phyloP scores from a whole-genome alignment of 2,113 vertebrate species.

The Brachionichthys hirsutus region DNA sequence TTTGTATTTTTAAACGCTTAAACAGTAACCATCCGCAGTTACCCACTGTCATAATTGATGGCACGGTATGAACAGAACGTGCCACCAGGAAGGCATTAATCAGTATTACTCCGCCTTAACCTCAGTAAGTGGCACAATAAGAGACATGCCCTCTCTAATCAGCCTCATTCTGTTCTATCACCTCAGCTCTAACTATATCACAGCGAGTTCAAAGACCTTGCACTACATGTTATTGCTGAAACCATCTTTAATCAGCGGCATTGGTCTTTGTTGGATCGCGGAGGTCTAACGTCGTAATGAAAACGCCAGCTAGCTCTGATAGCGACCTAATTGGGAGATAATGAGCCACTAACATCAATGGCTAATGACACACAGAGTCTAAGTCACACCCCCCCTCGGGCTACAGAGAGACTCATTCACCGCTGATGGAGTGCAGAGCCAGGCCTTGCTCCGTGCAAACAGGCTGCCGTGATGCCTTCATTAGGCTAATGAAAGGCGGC shows the following conservation, averaged over 20 bases:
- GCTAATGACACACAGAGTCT: conserved; percentile 75
- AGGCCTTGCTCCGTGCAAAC: conserved; percentile 64
- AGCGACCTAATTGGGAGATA: conserved; percentile 77
- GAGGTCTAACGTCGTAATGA: conserved; percentile 71
- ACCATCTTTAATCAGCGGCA: conserved; percentile 74
- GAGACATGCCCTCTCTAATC: conserved; percentile 73
- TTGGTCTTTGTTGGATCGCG: conserved; percentile 71
- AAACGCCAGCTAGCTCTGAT: conserved; percentile 74
- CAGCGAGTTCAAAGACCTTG: conserved; percentile 72
- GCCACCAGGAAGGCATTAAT: conserved; percentile 61
- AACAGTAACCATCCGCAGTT: conserved; percentile 48
- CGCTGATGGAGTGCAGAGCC: conserved; percentile 66
- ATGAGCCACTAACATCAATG: conserved; percentile 79
- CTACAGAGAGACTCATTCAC: conserved; percentile 69
- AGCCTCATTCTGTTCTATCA: conserved; percentile 71
- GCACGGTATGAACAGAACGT: conserved; percentile 63
- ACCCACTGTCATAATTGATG: conserved; percentile 59
- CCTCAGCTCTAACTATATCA: conserved; percentile 71
- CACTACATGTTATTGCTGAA: conserved; percentile 69
- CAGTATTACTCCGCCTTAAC: conserved; percentile 69
- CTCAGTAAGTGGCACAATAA: conserved; percentile 72
- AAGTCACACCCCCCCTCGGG: conserved; percentile 72
- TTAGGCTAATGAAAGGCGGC: conserved; percentile 66
- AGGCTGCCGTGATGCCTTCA: conserved; percentile 69
- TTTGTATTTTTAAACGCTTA: conserved; percentile 58